Evolutionary conservation across 2,797 vertebrate species (phyloP), one percentile per base, ranked within the genome.

Genomic region (Morus bassanus): DNA sequence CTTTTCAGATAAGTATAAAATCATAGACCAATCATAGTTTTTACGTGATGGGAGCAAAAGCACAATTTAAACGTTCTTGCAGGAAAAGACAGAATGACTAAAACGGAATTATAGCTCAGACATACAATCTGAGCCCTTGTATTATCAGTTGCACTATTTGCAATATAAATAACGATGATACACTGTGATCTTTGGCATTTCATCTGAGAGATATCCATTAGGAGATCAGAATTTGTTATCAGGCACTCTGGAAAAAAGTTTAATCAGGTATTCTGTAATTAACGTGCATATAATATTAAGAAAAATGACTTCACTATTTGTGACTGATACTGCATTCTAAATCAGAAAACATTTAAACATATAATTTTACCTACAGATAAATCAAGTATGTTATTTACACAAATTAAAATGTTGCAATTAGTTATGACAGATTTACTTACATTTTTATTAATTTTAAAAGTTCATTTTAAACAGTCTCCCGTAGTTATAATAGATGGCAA

Each of bases 141-240:
- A 85, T 61, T 51, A 85, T 28, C 63, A 74, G 9, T 24, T 84
- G 74, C 17, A 37, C 10, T 60, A 35, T 80, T 73, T 81, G 22
- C 28, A 64, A 43, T 50, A 81, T 83, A 91, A 95, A 92, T 92
- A 73, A 88, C 51, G 37, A 51, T 68, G 88, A 60, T 23, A 60
- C 10, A 73, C 24, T 31, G 4, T 12, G 25, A 88, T 73, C 80
- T 73, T 53, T 85, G 30, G 30, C 35, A 50, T 90, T 91, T 96
- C 70, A 83, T 60, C 35, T 84, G 30, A 80, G 57, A 88, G 24
- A 31, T 61, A 88, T 51, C 33, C 57, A 85, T 78, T 75, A 95
- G 33, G n/a, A 90, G 18, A 95, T 69, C 27, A 91, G 46, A 95
- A 95, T 85, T 89, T 89, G 6, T 85, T 90, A 75, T 57, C 57